Evolutionary conservation across 2,888 invertebrate genomes (phyloP).

Genomic region (Archaeoteleia sp.): DNA sequence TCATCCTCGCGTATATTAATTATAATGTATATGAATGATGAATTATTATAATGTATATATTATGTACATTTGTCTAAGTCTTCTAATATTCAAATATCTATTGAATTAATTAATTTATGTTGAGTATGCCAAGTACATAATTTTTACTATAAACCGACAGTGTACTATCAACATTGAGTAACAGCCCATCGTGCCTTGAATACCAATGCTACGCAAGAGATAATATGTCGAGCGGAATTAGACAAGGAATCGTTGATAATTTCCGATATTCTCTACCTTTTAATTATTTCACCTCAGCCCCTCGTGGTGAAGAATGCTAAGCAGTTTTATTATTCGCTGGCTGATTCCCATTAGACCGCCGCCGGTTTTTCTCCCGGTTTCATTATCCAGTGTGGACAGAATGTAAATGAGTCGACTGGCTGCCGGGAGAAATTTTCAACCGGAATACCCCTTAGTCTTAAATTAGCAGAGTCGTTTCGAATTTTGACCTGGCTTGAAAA

Average conservation of each 20-base stretch:
- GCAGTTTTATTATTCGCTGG: conserved; percentile 73
- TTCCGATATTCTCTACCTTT: conserved; percentile 62
- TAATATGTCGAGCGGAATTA: conserved; percentile 40
- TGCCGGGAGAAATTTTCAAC: conserved; percentile 61
- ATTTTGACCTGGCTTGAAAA: conserved; percentile 51
- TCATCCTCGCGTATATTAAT: too few species aligned
- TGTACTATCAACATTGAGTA: conserved; percentile 37
- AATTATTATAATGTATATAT: too few species aligned
- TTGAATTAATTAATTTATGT: conserved; percentile 42
- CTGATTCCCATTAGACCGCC: conserved; percentile 72
- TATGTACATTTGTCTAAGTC: too few species aligned
- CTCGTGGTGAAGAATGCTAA: conserved; percentile 70
- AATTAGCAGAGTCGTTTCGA: conserved; percentile 53
- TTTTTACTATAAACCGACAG: conserved; percentile 42
- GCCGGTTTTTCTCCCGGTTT: conserved; percentile 72
- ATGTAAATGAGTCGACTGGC: conserved; percentile 69
- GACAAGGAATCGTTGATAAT: conserved; percentile 54
- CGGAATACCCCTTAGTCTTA: conserved; percentile 53
- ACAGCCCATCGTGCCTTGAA: conserved; percentile 45
- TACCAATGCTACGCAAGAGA: conserved; percentile 49
- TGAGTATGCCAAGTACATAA: conserved; percentile 27
- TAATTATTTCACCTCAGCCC: conserved; percentile 69
- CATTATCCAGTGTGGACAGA: conserved; percentile 72
- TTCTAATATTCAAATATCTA: too few species aligned
- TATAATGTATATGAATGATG: too few species aligned